Evolutionary conservation across 2,113 vertebrate species (phyloP), one percentile per base, ranked within the genome.

Genomic region (Ivindomyrus marchei): DNA sequence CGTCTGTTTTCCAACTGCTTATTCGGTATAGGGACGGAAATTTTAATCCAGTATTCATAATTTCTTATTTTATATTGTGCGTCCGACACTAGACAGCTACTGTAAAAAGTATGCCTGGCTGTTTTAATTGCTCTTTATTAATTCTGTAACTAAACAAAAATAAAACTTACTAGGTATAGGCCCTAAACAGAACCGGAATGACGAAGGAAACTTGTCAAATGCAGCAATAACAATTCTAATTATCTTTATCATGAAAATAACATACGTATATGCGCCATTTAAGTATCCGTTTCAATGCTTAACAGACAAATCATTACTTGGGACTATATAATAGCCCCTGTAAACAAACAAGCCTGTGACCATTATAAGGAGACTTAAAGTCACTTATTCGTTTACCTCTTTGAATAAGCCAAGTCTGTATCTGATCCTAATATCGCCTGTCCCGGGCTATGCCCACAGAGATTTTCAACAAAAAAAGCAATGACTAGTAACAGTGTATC

Each of bases 401-500:
- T 91, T 91, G 27, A 90, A 10, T 31, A 47, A 19, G 39, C 89
- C 88, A 45, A 88, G 91, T 91, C 58, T 47, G 80, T 85, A n/a
- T 42, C 39, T 85, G 39, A n/a, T n/a, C 21, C 21, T 46, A 85
- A 47, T 24, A 46, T 85, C 3, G 17, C 1, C 42, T 39, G 13
- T 77, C 42, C 42, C 39, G 17, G 8, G 8, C 46, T 47, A 47
- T 52, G 24, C 85, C 47, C 11, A 86, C 5, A 15, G 27, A 87
- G 27, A n/a, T 36, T n/a, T 27, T n/a, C n/a, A 52, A 87, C 49
- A 52, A 47, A 52, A 49, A 36, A 87, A 31, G 3, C 27, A 58
- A 27, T 36, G 21, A 5, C 15, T 39, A 46, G 50, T 24, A 42
- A 8, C 47, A 19, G 2, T 56, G 77, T 4, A 39, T 50, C 19